These are phyloP conservation scores for Andricus quercusramuli DNA, from an alignment of 2,888 invertebrate genomes.

Conservation along the genomic window DNA sequence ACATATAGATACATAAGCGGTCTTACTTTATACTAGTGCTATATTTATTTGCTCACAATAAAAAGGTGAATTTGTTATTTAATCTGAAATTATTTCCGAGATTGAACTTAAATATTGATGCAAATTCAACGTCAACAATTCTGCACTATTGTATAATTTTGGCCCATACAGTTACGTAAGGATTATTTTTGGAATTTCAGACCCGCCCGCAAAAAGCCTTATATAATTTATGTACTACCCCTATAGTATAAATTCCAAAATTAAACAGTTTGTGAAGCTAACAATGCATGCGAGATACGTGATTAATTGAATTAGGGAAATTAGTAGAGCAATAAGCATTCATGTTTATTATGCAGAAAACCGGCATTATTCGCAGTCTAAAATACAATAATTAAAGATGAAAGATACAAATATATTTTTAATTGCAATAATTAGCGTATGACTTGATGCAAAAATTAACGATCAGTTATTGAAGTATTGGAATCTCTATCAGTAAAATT, in stretches of 20 bases:
- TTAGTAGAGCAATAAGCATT: not conserved
- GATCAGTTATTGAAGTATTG: too few species aligned
- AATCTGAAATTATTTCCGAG: not conserved
- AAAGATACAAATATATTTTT: not conserved
- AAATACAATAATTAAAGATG: not conserved
- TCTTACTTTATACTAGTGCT: not conserved
- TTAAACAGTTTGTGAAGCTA: not conserved
- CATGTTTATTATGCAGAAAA: not conserved
- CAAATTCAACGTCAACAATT: not conserved
- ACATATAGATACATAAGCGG: not conserved
- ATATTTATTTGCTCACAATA: not conserved
- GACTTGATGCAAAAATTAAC: not conserved
- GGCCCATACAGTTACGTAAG: not conserved
- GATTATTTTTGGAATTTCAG: too few species aligned
- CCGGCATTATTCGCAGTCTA: not conserved
- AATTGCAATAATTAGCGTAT: not conserved
- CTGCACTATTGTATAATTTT: not conserved
- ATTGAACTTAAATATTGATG: not conserved
- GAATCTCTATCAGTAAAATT: too few species aligned
- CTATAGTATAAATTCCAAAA: not conserved
- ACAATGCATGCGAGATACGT: not conserved
- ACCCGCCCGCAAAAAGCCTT: too few species aligned
- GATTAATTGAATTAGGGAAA: constrained; percentile 8
- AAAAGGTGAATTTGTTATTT: not conserved
- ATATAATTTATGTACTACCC: too few species aligned